Base-by-base conservation (phyloP, 2,113 vertebrate genomes). In the Percopsis transmontana region DNA sequence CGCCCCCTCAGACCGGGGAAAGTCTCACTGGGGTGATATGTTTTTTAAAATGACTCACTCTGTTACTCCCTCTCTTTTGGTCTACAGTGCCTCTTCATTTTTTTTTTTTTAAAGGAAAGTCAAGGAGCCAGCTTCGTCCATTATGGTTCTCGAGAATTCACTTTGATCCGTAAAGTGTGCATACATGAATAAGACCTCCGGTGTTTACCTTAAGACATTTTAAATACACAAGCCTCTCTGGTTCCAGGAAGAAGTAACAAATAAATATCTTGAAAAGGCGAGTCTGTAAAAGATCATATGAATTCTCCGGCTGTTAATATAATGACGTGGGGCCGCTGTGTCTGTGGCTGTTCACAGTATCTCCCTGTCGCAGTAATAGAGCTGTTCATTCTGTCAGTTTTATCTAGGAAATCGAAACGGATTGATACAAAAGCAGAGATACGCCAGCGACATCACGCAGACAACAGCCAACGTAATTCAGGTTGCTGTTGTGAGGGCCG, bases 401-500 rank as follows among this genome's bases (percentile, higher is more conserved):
- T 54, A 21, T 64, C 56, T 64, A 14, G 13, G n/a, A 39, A 16
- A 59, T 64, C 7, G 23, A 66, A 53, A 74, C 41, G 45, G 16
- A 48, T 3, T 2, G 16, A 52, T 23, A 52, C 20, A 48, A 50
- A 11, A 82, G 70, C 51, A 64, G 16, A 40, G 42, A 50, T 10
- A 59, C 44, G 21, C 14, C 14, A 4, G 24, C 58, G 27, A 9
- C 45, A 68, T 62, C 19, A 27, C 68, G 75, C 70, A 68, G 15
- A 33, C 68, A 47, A 50, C 11, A 39, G 50, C 48, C 51, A 62
- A 67, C 41, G 53, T 59, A 60, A 77, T 71, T 77, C 52, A 62
- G 82, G 72, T 67, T 72, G 72, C 60, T 83, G 56, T 71, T 75
- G 58, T 40, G 72, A 70, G 73, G 76, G 72, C 68, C 39, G 2